Evolutionary conservation across 2,113 vertebrate species (phyloP), one percentile per base, ranked within the genome.

Genomic region (Clupea harengus): DNA sequence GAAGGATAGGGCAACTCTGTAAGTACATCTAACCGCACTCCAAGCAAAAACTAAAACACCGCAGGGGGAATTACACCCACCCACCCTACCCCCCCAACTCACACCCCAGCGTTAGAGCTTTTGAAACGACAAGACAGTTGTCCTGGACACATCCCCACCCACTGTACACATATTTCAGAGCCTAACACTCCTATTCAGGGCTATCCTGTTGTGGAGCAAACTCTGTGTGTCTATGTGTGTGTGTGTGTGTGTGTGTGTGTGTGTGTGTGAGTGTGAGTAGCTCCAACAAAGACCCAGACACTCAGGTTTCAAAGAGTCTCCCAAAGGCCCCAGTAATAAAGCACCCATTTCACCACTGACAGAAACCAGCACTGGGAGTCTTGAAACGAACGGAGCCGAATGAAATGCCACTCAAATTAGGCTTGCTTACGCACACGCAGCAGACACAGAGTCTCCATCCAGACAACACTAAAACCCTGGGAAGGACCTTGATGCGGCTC

Each of bases 211-310:
- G 20, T 60, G 54, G 54, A 60, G 54, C 54, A 18, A 60, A 60
- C 52, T 18, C 52, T 20, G 17, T 57, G 3, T 57, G 9, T 57
- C 0, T 5, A 47, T 54, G 52, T 82, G 32, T 28, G 81, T 4
- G 22, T 57, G 54, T 81, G n/a, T 75, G 47, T 54, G 28, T 22
- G 64, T 80, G 49, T 57, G 67, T 54, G 82, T 49, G 67, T 46
- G n/a, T 2, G 20, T 75, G 20, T 81, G 3, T 44, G 86, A 49
- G 81, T 85, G 82, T 87, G 86, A 44, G 54, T 32, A 72, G 64
- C 64, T 78, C 25, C 72, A 15, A 15, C 72, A 78, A 60, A 60
- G 54, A 60, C 2, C 64, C 28, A 78, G 3, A 39, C 11, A 78
- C 72, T 78, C 72, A 78, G 32, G 72, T 78, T 78, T 78, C 72